phyloP scores from a whole-genome alignment of 2,888 invertebrate genomes.

The Parochlus steinenii region DNA sequence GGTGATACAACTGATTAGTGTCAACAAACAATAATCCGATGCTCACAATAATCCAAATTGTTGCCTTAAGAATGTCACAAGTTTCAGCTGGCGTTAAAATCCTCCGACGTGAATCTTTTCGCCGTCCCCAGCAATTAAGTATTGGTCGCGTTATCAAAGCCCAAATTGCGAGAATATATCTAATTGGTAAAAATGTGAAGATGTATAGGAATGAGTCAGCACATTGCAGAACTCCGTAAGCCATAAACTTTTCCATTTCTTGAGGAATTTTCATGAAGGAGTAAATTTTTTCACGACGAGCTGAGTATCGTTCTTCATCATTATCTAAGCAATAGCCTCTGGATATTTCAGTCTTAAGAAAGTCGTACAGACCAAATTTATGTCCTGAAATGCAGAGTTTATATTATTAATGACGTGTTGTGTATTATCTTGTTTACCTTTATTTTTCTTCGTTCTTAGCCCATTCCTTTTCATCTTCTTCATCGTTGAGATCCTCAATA shows the following conservation, averaged over 20 bases:
- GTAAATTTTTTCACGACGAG: slow-evolving; percentile 87
- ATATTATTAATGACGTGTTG: too few relatives aligned
- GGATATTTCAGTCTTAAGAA: slow-evolving; percentile 74
- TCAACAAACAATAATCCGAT: slow-evolving; percentile 82
- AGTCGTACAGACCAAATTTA: slow-evolving; percentile 35
- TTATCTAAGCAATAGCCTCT: slow-evolving; percentile 87
- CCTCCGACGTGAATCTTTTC: slow-evolving; percentile 32
- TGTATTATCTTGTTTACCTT: too few relatives aligned
- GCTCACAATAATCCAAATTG: slow-evolving; percentile 67
- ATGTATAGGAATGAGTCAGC: slow-evolving; percentile 94
- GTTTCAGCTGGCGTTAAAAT: slow-evolving; percentile 76
- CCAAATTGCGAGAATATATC: slow-evolving; percentile 78
- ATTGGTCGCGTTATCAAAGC: slow-evolving; percentile 58
- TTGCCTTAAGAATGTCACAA: slow-evolving; percentile 90
- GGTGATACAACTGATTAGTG: slow-evolving; percentile 94
- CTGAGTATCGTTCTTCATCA: slow-evolving; percentile 87
- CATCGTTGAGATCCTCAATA: slow-evolving; percentile 1
- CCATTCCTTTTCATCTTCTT: neutral
- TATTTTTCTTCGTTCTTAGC: too few relatives aligned
- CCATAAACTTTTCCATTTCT: slow-evolving; percentile 83
- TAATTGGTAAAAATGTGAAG: slow-evolving; percentile 89
- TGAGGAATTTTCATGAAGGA: slow-evolving; percentile 91
- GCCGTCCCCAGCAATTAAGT: slow-evolving; percentile 53
- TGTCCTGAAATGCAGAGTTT: slow-evolving; percentile 1
- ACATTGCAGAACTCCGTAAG: slow-evolving; percentile 88